A percentile compares a stretch with the other conserved stretches of the same genome.
phyloP scores from a whole-genome alignment of 2,888 invertebrate genomes.

The Athrips mouffetella region DNA sequence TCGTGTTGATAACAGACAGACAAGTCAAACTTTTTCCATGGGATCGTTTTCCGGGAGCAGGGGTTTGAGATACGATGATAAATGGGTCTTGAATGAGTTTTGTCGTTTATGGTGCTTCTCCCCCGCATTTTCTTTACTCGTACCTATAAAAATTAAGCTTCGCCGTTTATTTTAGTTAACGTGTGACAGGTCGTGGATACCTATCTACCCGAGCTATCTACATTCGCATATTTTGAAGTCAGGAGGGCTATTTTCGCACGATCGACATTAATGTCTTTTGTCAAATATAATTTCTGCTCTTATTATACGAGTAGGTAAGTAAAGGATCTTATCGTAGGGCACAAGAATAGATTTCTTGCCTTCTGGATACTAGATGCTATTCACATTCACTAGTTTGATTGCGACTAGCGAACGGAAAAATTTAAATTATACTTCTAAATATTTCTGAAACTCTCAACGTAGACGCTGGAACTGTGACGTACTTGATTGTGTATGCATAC shows the following conservation, averaged over 20 bases:
- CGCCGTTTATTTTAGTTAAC: constrained; percentile 14
- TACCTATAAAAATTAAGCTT: constrained; percentile 9
- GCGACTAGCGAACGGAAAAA: not conserved
- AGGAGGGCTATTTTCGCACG: no score
- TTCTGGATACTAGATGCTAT: no score
- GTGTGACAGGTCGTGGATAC: no score
- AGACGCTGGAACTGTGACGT: constrained; percentile 6
- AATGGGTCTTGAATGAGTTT: constrained; percentile 21
- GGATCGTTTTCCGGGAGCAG: constrained; percentile 17
- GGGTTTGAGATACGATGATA: constrained; percentile 19
- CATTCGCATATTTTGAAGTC: no score
- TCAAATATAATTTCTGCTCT: no score
- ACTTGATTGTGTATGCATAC: constrained; percentile 7
- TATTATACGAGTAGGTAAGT: no score
- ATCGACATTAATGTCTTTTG: no score
- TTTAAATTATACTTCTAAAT: constrained; percentile 1
- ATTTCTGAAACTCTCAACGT: not conserved
- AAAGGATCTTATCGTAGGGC: no score
- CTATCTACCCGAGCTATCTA: no score
- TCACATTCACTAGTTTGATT: no score
- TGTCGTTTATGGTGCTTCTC: constrained; percentile 18
- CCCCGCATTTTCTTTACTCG: constrained; percentile 13
- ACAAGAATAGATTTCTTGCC: no score
- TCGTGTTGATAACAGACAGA: constrained; percentile 9
- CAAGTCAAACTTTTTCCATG: constrained; percentile 14